A percentile compares a stretch with the other conserved stretches of the same genome.
Conservation (phyloP, 1,140 invertebrate genomes). For the Sycobia sp. region DNA sequence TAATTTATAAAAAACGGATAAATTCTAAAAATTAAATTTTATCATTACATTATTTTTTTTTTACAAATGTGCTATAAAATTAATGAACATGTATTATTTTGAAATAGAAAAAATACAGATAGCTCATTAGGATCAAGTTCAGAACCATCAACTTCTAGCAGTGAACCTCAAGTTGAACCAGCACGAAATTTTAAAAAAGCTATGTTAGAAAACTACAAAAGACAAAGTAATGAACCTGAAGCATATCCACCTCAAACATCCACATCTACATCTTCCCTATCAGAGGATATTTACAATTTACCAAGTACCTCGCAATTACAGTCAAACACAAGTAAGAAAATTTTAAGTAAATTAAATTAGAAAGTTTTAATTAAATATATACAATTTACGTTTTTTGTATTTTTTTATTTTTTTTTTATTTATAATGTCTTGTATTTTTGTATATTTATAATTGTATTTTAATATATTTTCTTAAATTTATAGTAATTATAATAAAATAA, state of each 20-base stretch:
- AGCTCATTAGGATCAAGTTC: constrained; percentile 31
- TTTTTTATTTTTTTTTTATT: too few relatives aligned
- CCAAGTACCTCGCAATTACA: constrained; percentile 9
- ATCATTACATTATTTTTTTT: too few relatives aligned
- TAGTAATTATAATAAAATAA: too few relatives aligned
- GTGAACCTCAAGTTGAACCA: constrained; percentile 37
- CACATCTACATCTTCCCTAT: constrained; percentile 16
- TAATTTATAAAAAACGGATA: too few relatives aligned
- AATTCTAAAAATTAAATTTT: too few relatives aligned
- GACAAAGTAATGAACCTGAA: constrained; percentile 32
- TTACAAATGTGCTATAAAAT: neutral
- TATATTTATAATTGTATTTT: too few relatives aligned
- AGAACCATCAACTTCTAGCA: constrained; percentile 18
- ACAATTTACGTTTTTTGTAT: neutral
- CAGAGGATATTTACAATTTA: neutral
- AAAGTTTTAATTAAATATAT: neutral
- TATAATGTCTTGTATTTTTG: too few relatives aligned
- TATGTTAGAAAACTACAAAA: constrained; percentile 44
- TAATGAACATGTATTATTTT: neutral
- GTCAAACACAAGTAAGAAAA: neutral
- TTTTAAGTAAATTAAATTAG: too few relatives aligned
- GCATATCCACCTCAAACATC: constrained; percentile 29
- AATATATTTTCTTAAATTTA: too few relatives aligned
- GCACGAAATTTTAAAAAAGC: constrained; percentile 46
- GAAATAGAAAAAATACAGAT: neutral